These are phyloP conservation scores for Diceros bicornis DNA, from an alignment of 2,797 vertebrate species.

Conservation along the genomic window DNA sequence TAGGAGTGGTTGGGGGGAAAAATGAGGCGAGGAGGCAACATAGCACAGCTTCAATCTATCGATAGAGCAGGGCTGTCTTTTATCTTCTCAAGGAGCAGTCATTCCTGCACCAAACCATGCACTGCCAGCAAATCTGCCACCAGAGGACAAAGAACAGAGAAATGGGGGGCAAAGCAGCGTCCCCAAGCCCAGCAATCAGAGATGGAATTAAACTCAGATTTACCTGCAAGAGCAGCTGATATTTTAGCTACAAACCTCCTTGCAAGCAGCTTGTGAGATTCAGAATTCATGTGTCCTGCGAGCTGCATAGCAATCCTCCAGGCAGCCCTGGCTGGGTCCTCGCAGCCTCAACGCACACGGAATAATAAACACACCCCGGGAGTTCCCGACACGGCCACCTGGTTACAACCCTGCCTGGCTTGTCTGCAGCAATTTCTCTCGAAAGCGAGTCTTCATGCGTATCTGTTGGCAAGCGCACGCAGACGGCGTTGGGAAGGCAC, in stretches of 20 bases:
- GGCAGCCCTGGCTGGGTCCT: not conserved
- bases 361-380: conserved; percentile 81
- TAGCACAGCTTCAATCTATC: not conserved
- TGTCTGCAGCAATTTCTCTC: conserved; percentile 52
- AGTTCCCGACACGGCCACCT: not conserved
- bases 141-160: conserved; percentile 11
- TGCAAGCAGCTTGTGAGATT: not conserved
- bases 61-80: not conserved
- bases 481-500: not conserved
- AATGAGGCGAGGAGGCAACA: not conserved
- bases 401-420: not conserved
- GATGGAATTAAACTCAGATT: not conserved
- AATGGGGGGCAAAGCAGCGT: not conserved
- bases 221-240: not conserved
- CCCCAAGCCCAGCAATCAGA: accelerated
- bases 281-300: not conserved
- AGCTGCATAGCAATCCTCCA: not conserved
- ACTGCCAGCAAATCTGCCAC: not conserved
- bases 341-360: conserved; percentile 21
- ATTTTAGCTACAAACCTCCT: not conserved
- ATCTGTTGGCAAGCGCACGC: not conserved
- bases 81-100: not conserved
- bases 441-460: not conserved
- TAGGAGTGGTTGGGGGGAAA: accelerated
- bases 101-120: not conserved